These are phyloP conservation scores for Trichogramma evanescens DNA, from an alignment of 2,888 invertebrate species.

Conservation along the genomic window DNA sequence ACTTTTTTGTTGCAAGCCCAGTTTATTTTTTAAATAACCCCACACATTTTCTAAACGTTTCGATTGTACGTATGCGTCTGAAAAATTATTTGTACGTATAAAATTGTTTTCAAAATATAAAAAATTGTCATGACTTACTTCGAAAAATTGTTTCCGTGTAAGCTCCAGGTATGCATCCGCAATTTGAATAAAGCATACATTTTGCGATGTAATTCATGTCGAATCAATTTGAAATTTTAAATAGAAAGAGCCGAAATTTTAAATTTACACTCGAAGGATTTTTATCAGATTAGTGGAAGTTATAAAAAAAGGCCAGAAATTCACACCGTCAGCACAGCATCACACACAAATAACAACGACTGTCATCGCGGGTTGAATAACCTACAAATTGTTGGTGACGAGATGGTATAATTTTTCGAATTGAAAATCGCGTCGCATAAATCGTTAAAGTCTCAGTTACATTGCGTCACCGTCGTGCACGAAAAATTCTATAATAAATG, in stretches of 20 bases:
- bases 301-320: too few relatives aligned
- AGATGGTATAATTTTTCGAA: too few relatives aligned
- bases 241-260: too few relatives aligned
- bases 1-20: constrained; percentile 19
- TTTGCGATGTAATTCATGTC: constrained; percentile 1
- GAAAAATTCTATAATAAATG: neutral
- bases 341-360: too few relatives aligned
- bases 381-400: too few relatives aligned
- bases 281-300: too few relatives aligned
- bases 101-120: neutral
- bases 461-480: too few relatives aligned
- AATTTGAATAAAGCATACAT: constrained; percentile 9
- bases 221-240: neutral
- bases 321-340: too few relatives aligned
- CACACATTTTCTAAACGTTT: neutral
- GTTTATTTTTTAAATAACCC: constrained; percentile 22
- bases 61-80: neutral
- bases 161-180: constrained; percentile 9
- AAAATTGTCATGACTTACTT: neutral
- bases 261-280: too few relatives aligned
- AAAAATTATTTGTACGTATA: neutral
- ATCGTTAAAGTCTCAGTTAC: too few relatives aligned
- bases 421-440: too few relatives aligned
- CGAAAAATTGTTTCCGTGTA: constrained; percentile 5
- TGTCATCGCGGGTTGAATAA: too few relatives aligned